Base-by-base conservation (phyloP, 2,888 invertebrate species). In the Andrena dorsata region DNA sequence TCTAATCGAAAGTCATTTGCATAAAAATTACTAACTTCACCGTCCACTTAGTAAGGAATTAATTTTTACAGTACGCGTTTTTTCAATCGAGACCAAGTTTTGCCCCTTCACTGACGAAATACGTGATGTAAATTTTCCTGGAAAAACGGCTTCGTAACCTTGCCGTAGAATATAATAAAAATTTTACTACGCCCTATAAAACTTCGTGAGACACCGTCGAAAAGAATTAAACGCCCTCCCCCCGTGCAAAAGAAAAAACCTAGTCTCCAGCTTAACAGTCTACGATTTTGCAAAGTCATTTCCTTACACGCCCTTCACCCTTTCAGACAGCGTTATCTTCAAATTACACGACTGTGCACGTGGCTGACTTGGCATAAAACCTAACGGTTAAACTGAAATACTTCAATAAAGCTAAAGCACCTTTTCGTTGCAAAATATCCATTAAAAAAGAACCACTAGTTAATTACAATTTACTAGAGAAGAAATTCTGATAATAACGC, bases 111-210 rank as follows among this genome's bases (percentile, higher is more conserved):
- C 2, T 10, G 58, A 28, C 56, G 7, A 47, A 68, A 58, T 32
- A n/a, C 7, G 28, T 23, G 28, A 10, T 47, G 68, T 58, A 74
- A 68, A 26, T 58, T 74, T 47, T 60, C 23, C 32, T 10, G 47
- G 0, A 8, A 23, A 10, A 58, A 51, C 58, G 20, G 20, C 56
- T 58, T 49, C 49, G 26, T n/a, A 49, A 75, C 26, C 69, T 32
- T 20, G 49, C 4, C 49, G 26, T 47, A 13, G 35, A 69, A 32
- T 69, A 60, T 69, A 66, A 56, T 56, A 69, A 32, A 75, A 69
- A 69, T 60, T 47, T 69, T 75, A 75, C 58, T 49, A 20, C 60
- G 13, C 30, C n/a, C 26, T 26, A 28, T 75, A 75, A 75, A 60
- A 26, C 70, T 32, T 75, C 13, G 20, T 26, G 35, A 10, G 13